Conservation (phyloP, 2,888 invertebrate genomes). For the Linnaemya tessellans region DNA sequence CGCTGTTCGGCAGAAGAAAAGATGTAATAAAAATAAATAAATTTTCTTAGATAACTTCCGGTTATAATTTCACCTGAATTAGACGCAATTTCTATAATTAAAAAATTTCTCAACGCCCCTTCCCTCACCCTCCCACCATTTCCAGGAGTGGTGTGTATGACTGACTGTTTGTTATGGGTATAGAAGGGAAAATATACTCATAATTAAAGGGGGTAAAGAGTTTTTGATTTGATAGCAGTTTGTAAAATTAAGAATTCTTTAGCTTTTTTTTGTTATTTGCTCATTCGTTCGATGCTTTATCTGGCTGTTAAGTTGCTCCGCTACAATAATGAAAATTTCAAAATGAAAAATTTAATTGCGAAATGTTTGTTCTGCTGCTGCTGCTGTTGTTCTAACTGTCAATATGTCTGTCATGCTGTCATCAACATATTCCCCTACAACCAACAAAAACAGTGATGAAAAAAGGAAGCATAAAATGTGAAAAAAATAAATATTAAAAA, state of each 20-base stretch:
- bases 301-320: not conserved
- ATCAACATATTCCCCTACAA: conserved; percentile 61
- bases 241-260: conserved; percentile 18
- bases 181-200: conserved; percentile 25
- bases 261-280: not conserved
- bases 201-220: conserved; percentile 9
- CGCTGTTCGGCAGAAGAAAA: not conserved
- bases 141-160: not conserved
- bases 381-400: conserved; percentile 75
- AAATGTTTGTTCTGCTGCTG: conserved; percentile 18
- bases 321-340: conserved; percentile 39
- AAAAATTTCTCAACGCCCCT: conserved; percentile 75
- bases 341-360: conserved; percentile 3
- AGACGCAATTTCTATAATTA: conserved; percentile 82
- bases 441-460: conserved; percentile 56
- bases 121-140: not conserved
- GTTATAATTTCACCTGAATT: conserved; percentile 79
- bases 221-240: conserved; percentile 32
- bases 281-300: not conserved
- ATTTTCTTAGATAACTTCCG: conserved; percentile 37
- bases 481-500: conserved; percentile 30
- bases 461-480: conserved; percentile 77
- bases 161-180: conserved; percentile 12
- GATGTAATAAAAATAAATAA: conserved; percentile 48
- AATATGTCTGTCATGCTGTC: conserved; percentile 76